These are phyloP conservation scores for Coptodon bakossiorum DNA, from an alignment of 2,113 vertebrate species.

Conservation along the genomic window DNA sequence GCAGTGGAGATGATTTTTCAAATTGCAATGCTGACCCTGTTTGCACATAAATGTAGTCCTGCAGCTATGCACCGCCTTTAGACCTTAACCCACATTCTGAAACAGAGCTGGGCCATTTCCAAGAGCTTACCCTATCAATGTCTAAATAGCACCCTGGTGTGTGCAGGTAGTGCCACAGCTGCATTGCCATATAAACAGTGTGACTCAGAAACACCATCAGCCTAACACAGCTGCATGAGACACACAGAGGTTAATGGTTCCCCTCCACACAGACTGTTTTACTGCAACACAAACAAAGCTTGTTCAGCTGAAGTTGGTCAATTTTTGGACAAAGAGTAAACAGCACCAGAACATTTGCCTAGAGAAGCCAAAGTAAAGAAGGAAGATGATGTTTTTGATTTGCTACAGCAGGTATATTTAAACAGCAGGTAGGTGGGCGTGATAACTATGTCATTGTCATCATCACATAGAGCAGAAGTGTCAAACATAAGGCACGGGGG, in stretches of 20 bases:
- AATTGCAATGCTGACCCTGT: conserved; percentile 4
- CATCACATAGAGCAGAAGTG: neutral
- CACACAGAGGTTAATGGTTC: neutral
- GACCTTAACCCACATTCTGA: neutral
- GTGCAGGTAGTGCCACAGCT: neutral
- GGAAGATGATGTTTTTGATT: neutral
- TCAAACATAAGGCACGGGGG: neutral
- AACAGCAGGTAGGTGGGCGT: neutral
- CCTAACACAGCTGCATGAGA: neutral
- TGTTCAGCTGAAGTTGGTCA: neutral
- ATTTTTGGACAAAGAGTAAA: neutral
- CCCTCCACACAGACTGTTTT: neutral
- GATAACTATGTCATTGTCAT: neutral
- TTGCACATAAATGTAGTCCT: conserved; percentile 2
- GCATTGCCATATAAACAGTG: neutral
- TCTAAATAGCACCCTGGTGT: neutral
- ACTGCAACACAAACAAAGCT: neutral
- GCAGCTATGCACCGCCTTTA: neutral
- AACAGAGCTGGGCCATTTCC: neutral
- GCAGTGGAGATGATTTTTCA: neutral
- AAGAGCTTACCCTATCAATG: neutral
- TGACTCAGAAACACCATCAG: neutral
- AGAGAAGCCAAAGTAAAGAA: neutral
- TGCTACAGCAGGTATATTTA: neutral
- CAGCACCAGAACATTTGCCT: neutral